Evolutionary conservation across 2,797 vertebrate species (phyloP).

Genomic region (Naso thynnoides): DNA sequence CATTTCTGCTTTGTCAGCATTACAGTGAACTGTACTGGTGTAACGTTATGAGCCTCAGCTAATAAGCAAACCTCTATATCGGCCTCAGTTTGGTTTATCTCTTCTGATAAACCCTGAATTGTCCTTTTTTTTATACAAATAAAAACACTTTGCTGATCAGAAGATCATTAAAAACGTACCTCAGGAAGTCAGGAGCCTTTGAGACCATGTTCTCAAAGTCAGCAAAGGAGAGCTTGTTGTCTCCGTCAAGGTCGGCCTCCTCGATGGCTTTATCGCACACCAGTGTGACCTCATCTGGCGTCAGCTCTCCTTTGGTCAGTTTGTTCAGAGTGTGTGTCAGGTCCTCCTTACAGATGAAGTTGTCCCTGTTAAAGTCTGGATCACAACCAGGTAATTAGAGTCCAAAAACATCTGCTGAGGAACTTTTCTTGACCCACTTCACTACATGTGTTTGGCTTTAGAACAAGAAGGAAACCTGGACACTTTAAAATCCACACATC

Average conservation of each 20-base stretch:
- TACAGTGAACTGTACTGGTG: too few relatives aligned
- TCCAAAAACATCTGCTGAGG: neutral
- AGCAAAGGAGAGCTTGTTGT: constrained; percentile 91
- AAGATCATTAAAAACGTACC: constrained; percentile 29
- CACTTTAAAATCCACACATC: too few relatives aligned
- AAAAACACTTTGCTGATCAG: too few relatives aligned
- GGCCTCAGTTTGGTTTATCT: too few relatives aligned
- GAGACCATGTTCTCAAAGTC: constrained; percentile 99
- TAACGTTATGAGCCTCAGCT: too few relatives aligned
- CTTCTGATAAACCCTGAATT: too few relatives aligned
- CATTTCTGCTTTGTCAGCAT: too few relatives aligned
- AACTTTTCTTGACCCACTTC: neutral
- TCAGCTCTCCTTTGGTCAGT: constrained; percentile 94
- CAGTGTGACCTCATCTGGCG: constrained; percentile 90
- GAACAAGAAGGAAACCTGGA: too few relatives aligned
- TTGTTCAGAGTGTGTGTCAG: constrained; percentile 90
- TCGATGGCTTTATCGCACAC: constrained; percentile 96
- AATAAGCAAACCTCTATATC: too few relatives aligned
- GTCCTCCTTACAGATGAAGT: constrained; percentile 96
- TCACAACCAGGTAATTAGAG: neutral
- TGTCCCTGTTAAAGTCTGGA: constrained; percentile 96
- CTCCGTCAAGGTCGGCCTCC: constrained; percentile 95
- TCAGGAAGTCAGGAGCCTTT: constrained; percentile 96
- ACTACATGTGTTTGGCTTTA: too few relatives aligned
- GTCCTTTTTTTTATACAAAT: too few relatives aligned